Conservation (phyloP, 2,113 vertebrate species). For the Nothocercus nigrocapillus region DNA sequence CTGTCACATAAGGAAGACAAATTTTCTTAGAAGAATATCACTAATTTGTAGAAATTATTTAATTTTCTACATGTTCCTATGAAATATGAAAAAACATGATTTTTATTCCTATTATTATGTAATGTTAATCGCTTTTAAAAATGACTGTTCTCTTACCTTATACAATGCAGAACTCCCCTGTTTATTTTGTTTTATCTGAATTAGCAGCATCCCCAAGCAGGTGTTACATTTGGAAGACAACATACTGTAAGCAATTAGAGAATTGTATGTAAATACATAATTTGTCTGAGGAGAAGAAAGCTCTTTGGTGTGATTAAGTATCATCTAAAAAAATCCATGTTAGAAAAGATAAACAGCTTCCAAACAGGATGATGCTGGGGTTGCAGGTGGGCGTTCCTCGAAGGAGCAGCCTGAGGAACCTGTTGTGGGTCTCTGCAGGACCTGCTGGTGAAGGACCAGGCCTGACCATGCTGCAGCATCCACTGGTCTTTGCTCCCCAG, state of each 20-base stretch:
- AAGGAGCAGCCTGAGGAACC: not conserved
- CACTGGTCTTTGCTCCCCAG: accelerated
- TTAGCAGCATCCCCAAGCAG: slow-evolving; percentile 58
- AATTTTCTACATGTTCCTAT: not conserved
- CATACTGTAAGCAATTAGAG: slow-evolving; percentile 71
- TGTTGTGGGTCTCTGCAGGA: not conserved
- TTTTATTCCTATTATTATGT: not conserved
- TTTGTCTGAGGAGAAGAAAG: slow-evolving; percentile 67
- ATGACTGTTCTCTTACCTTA: not conserved
- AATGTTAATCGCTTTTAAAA: not conserved
- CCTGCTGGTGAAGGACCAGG: not conserved
- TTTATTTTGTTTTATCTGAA: slow-evolving; percentile 66
- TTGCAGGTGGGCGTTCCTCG: not conserved
- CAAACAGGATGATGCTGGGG: not conserved
- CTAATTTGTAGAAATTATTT: not conserved
- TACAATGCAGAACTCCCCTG: not conserved
- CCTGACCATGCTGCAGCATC: not conserved
- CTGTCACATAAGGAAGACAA: not conserved
- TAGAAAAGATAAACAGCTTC: slow-evolving; percentile 16
- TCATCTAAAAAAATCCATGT: slow-evolving; percentile 27
- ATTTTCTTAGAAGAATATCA: not conserved
- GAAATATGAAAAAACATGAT: not conserved
- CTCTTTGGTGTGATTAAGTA: slow-evolving; percentile 66
- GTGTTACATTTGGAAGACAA: slow-evolving; percentile 67
- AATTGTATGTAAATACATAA: slow-evolving; percentile 75